Percentiles rank a stretch among this genome's conserved stretches.
Conservation (phyloP, 1,140 invertebrate species). For the Tetragonula clypearis region DNA sequence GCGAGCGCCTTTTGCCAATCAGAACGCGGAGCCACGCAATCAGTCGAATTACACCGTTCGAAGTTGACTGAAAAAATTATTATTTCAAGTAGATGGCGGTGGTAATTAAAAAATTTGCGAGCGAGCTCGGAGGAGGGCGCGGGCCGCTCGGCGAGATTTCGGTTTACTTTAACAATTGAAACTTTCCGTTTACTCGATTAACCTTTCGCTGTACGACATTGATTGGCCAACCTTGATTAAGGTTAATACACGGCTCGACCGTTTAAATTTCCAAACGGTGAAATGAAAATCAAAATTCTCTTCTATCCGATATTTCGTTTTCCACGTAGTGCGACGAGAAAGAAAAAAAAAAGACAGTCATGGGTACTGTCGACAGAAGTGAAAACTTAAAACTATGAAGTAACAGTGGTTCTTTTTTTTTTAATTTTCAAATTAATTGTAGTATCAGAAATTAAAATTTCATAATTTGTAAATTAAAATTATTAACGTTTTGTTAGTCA, state of each 20-base stretch:
- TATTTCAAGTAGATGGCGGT: neutral
- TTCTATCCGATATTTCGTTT: too few relatives aligned
- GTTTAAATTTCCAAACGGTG: neutral
- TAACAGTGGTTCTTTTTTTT: too few relatives aligned
- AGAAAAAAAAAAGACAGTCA: too few relatives aligned
- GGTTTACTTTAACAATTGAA: constrained; percentile 25
- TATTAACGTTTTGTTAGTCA: too few relatives aligned
- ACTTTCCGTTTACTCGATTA: constrained; percentile 17
- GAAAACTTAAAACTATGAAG: too few relatives aligned
- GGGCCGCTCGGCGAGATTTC: constrained; percentile 5
- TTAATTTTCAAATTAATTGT: too few relatives aligned
- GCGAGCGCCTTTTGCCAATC: neutral
- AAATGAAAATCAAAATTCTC: too few relatives aligned
- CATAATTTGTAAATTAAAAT: too few relatives aligned
- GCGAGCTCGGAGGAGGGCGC: neutral
- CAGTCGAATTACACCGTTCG: constrained; percentile 17
- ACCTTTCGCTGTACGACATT: neutral
- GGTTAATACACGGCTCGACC: neutral
- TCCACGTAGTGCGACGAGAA: too few relatives aligned
- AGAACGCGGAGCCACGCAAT: neutral
- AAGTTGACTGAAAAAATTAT: neutral
- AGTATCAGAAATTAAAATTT: too few relatives aligned
- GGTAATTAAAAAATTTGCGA: constrained; percentile 35
- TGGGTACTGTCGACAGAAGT: too few relatives aligned
- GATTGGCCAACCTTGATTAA: neutral